Evolutionary conservation across 2,888 invertebrate genomes (phyloP).

Genomic region (Lasioglossum pauxillum): DNA sequence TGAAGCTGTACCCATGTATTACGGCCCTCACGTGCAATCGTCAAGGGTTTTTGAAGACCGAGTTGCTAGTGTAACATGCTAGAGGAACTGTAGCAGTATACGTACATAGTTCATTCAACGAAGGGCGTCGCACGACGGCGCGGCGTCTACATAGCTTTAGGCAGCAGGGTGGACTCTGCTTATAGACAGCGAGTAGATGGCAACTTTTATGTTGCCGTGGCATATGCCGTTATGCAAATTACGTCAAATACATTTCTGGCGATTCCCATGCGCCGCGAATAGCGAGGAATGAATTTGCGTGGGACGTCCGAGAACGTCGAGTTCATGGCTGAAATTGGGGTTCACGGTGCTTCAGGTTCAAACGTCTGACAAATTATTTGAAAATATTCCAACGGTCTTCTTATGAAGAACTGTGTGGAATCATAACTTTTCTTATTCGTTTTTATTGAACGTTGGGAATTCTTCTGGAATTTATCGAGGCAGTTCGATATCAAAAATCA

Average conservation of each 20-base stretch:
- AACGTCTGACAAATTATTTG: not conserved
- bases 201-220: not conserved
- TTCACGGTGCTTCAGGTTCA: not conserved
- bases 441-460: too few relatives aligned
- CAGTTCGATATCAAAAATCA: not conserved
- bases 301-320: not conserved
- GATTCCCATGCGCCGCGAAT: not conserved
- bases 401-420: not conserved
- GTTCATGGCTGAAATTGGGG: not conserved
- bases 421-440: not conserved
- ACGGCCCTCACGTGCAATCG: not conserved
- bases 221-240: slow-evolving; percentile 9
- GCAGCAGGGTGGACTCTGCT: not conserved
- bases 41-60: not conserved
- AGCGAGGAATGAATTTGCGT: not conserved
- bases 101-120: not conserved
- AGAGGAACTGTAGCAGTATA: not conserved
- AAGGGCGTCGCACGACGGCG: not conserved
- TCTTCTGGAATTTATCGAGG: not conserved
- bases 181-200: not conserved
- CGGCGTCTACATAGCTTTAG: not conserved
- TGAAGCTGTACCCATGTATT: not conserved
- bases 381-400: not conserved
- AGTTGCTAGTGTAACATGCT: not conserved
- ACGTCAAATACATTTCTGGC: not conserved